Conservation (phyloP, 2,888 invertebrate genomes). For the Acrocyrtus sp. region DNA sequence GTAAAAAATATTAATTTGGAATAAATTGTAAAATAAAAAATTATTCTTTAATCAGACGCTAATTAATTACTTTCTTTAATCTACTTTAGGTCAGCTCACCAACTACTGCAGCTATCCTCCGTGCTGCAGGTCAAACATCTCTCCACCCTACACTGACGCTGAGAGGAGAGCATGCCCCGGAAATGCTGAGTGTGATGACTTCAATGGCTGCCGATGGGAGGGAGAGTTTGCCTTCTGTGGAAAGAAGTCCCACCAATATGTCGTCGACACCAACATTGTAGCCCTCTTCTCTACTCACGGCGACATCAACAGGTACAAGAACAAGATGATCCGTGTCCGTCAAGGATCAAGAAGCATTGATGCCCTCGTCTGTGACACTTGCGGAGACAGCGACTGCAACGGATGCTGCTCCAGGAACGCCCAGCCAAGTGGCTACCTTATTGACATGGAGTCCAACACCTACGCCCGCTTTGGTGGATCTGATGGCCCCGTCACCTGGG, state of each 20-base stretch:
- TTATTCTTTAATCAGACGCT: no score
- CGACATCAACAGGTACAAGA: background rate
- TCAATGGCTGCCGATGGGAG: slow-evolving; percentile 3
- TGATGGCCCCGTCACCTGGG: slow-evolving; percentile 26
- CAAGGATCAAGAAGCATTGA: slow-evolving; percentile 2
- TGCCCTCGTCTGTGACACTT: slow-evolving; percentile 25
- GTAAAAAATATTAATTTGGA: no score
- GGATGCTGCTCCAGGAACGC: slow-evolving; percentile 35
- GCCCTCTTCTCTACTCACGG: slow-evolving; percentile 8
- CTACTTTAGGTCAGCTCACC: slow-evolving; percentile 8
- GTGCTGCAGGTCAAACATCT: slow-evolving; percentile 8
- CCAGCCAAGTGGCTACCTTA: slow-evolving; percentile 10
- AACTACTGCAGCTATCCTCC: slow-evolving; percentile 2
- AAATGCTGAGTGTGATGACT: slow-evolving; percentile 15
- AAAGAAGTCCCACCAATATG: background rate
- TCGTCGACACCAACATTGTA: slow-evolving; percentile 10
- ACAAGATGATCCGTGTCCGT: background rate
- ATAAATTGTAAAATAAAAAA: no score
- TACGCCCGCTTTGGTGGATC: slow-evolving; percentile 9
- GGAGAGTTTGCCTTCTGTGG: slow-evolving; percentile 15
- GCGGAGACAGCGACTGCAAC: slow-evolving; percentile 34
- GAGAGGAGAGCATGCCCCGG: background rate
- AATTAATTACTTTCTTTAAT: no score
- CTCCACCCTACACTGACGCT: slow-evolving; percentile 12
- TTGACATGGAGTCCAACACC: slow-evolving; percentile 35